Percentiles rank a stretch among this genome's conserved stretches.
Evolutionary conservation across 2,797 vertebrate genomes (phyloP).

Genomic region (Sebastes hubbsi): DNA sequence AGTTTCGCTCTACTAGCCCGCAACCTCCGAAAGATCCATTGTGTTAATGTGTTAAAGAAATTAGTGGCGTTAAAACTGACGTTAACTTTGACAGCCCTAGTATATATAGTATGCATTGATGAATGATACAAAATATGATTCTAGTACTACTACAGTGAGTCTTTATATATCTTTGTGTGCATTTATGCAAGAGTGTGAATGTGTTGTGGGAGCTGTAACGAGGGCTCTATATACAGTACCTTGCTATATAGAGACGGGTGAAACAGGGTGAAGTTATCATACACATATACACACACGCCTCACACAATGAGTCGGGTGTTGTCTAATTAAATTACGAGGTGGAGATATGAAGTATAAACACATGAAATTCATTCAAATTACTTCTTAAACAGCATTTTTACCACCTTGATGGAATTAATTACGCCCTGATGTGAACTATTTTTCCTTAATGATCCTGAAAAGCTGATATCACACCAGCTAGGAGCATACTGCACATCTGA

Average conservation of each 20-base stretch:
- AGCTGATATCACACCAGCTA: background rate
- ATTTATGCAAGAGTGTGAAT: background rate
- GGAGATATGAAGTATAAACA: conserved; percentile 17
- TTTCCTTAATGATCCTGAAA: conserved; percentile 39
- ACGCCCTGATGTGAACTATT: conserved; percentile 20
- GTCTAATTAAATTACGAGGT: conserved; percentile 24
- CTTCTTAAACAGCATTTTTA: conserved; percentile 18
- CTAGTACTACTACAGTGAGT: background rate
- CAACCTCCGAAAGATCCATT: too few species aligned
- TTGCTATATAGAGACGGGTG: background rate
- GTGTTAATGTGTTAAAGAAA: too few species aligned
- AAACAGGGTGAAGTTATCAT: background rate
- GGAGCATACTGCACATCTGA: background rate
- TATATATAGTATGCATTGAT: background rate
- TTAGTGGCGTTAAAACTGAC: too few species aligned
- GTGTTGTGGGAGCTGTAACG: background rate
- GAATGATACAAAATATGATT: background rate
- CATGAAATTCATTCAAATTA: conserved; percentile 13
- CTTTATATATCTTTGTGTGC: background rate
- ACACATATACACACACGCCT: background rate
- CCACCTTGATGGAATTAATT: conserved; percentile 24
- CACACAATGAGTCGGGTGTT: background rate
- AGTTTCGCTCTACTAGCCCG: too few species aligned
- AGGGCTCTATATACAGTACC: background rate
- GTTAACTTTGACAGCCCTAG: too few species aligned